A percentile compares a stretch with the other conserved stretches of the same genome.
Conservation (phyloP, 2,113 vertebrate species). For the Poeciliopsis retropinna region DNA sequence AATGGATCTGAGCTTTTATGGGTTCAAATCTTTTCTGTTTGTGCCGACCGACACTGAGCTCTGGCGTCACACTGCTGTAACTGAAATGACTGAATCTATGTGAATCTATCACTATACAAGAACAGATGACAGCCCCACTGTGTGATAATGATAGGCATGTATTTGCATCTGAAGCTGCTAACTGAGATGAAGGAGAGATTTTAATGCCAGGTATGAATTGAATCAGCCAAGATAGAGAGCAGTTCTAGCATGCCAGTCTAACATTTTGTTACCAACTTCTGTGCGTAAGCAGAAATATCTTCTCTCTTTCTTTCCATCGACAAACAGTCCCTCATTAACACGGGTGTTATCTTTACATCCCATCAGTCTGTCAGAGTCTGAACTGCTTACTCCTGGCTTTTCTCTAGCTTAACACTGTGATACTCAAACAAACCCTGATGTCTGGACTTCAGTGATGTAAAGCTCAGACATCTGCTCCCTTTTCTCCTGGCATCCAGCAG, state of each 20-base stretch:
- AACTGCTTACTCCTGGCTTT: slow-evolving; percentile 44
- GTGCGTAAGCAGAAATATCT: slow-evolving; percentile 4
- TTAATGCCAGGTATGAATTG: too few species aligned
- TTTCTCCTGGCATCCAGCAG: slow-evolving; percentile 6
- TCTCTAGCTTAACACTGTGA: slow-evolving; percentile 36
- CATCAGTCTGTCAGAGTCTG: slow-evolving; percentile 42
- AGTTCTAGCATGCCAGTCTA: background rate
- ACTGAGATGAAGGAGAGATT: too few species aligned
- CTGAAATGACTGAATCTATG: background rate
- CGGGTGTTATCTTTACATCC: slow-evolving; percentile 47
- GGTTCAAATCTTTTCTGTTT: background rate
- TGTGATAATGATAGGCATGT: too few species aligned
- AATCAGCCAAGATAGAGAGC: background rate
- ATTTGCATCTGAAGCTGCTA: too few species aligned
- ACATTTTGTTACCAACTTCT: background rate
- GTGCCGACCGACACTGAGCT: background rate
- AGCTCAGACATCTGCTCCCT: slow-evolving; percentile 46
- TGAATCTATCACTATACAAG: too few species aligned
- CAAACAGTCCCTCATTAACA: slow-evolving; percentile 44
- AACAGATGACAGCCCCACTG: too few species aligned
- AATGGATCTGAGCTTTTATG: background rate
- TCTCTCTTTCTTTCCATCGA: slow-evolving; percentile 3
- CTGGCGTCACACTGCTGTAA: background rate
- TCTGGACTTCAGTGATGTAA: slow-evolving; percentile 19
- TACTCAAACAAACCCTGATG: slow-evolving; percentile 43